These are phyloP conservation scores for Accipiter cooperii DNA, from an alignment of 2,113 vertebrate species.

Conservation along the genomic window DNA sequence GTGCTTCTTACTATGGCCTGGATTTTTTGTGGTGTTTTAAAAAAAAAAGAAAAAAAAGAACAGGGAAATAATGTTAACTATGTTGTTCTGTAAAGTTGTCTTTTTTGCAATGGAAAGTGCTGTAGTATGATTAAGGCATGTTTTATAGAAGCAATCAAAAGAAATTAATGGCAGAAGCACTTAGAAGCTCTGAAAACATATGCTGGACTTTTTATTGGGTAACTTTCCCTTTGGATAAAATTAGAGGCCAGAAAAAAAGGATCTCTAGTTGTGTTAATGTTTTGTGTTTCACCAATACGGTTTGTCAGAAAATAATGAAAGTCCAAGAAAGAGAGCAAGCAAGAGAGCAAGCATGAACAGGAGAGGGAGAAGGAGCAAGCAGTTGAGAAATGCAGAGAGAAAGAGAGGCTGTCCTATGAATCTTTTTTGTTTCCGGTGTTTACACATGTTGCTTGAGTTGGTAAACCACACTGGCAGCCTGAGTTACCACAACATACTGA, in stretches of 20 bases:
- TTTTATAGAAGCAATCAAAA: conserved; percentile 65
- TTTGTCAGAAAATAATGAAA: conserved; percentile 60
- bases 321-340: conserved; percentile 19
- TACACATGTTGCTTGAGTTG: conserved; percentile 75
- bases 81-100: conserved; percentile 53
- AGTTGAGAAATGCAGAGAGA: conserved; percentile 30
- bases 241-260: conserved; percentile 17
- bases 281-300: conserved; percentile 60
- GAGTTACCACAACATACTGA: conserved; percentile 73
- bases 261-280: conserved; percentile 47
- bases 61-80: conserved; percentile 49
- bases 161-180: conserved; percentile 57
- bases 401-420: conserved; percentile 48
- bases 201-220: conserved; percentile 66
- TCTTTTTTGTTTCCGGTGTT: conserved; percentile 71
- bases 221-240: conserved; percentile 57
- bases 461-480: conserved; percentile 74
- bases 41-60: conserved; percentile 27
- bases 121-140: conserved; percentile 62
- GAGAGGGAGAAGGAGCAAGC: conserved; percentile 41
- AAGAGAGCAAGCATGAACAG: neutral
- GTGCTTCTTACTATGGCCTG: conserved; percentile 61
- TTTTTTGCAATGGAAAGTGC: conserved; percentile 58
- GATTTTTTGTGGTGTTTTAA: conserved; percentile 39
- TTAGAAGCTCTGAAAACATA: conserved; percentile 61